Evolutionary conservation across 2,113 vertebrate species (phyloP).

Genomic region (Salminus brasiliensis): DNA sequence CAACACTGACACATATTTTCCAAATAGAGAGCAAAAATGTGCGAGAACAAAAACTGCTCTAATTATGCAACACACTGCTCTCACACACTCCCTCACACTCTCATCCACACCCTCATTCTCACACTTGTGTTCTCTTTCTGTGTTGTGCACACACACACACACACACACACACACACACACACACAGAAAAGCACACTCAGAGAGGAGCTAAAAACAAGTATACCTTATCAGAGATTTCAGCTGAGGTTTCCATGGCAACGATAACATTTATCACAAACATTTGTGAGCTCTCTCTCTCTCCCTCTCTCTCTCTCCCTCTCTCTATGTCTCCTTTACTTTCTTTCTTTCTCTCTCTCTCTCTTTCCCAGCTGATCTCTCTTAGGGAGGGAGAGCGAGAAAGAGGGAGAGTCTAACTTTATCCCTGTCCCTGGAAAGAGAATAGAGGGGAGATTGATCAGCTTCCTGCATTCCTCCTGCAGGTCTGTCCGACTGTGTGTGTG

Average conservation of each 20-base stretch:
- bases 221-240: slow-evolving; percentile 69
- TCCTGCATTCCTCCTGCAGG: slow-evolving; percentile 30
- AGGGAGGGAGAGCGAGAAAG: neutral
- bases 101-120: slow-evolving; percentile 31
- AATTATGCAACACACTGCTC: slow-evolving; percentile 41
- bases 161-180: slow-evolving; percentile 33
- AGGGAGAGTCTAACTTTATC: slow-evolving; percentile 26
- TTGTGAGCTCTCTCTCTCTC: slow-evolving; percentile 54
- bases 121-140: neutral
- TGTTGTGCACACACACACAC: neutral
- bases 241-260: slow-evolving; percentile 69
- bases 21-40: slow-evolving; percentile 34
- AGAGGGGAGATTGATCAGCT: slow-evolving; percentile 35
- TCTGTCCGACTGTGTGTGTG: neutral
- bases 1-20: slow-evolving; percentile 42
- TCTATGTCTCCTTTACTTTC: no score
- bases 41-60: slow-evolving; percentile 39
- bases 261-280: slow-evolving; percentile 71
- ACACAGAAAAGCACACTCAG: slow-evolving; percentile 17
- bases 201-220: slow-evolving; percentile 62
- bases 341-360: no score
- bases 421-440: slow-evolving; percentile 34
- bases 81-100: slow-evolving; percentile 11
- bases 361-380: no score
- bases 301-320: no score